Percentiles rank a stretch among this genome's conserved stretches.
phyloP scores from a whole-genome alignment of 2,888 invertebrate species.

The Myathropa florea region DNA sequence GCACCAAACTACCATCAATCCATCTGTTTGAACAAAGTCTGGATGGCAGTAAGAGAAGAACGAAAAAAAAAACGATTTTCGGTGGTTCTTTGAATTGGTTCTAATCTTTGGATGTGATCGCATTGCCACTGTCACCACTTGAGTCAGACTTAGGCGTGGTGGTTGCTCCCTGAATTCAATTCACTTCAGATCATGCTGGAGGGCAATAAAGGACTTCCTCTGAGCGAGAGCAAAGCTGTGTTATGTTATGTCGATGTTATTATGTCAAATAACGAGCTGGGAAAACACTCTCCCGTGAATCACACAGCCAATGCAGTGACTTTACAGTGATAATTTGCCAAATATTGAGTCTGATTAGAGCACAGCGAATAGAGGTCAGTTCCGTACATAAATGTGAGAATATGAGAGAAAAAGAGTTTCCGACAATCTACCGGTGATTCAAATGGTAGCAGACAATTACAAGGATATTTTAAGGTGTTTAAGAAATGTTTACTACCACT shows the following conservation, averaged over 20 bases:
- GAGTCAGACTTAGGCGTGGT: conserved; percentile 34
- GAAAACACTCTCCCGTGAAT: neutral
- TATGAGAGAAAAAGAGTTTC: too few relatives aligned
- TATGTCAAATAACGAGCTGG: neutral
- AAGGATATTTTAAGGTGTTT: conserved; percentile 56
- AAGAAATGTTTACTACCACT: conserved; percentile 50
- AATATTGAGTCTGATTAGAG: neutral
- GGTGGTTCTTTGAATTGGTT: conserved; percentile 42
- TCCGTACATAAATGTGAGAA: too few relatives aligned
- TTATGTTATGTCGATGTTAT: neutral
- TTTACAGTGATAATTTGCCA: neutral
- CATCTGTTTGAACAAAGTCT: neutral
- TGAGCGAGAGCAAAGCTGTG: neutral
- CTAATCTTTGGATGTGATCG: conserved; percentile 56
- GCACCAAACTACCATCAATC: conserved; percentile 13
- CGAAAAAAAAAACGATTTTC: conserved; percentile 25
- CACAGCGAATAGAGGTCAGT: neutral
- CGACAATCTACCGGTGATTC: too few relatives aligned
- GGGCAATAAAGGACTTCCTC: conserved; percentile 55
- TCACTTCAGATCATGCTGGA: conserved; percentile 29
- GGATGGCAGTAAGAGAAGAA: conserved; percentile 17
- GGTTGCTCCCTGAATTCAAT: neutral
- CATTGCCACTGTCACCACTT: conserved; percentile 53
- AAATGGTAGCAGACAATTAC: too few relatives aligned
- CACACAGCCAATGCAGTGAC: neutral